Evolutionary conservation across 1,140 invertebrate species (phyloP), one percentile per base, ranked within the genome.

Genomic region (Matsumurasca onukii): DNA sequence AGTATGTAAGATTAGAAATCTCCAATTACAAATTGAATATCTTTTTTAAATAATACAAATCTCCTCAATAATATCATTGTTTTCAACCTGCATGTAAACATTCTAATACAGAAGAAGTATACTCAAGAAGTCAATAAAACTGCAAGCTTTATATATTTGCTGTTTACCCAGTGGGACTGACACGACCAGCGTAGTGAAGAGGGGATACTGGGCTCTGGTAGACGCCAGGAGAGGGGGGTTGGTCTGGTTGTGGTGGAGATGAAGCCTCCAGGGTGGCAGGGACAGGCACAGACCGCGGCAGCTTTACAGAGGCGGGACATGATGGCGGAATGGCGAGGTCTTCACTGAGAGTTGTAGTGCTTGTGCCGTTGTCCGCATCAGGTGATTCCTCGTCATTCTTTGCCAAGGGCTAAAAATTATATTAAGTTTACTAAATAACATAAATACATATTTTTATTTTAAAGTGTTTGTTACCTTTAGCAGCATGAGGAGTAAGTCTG

Each of bases 381-480:
- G 67, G 66, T 29, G 69, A 63, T 22, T 69, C 68, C 22, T 80
- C 73, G 65, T 85, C 82, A 63, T 85, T 85, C 64, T 82, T 82
- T 31, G 80, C 77, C 67, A 83, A 64, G 39, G 79, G 79, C 81
- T 83, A 65, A 31, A 71, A 61, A 59, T 62, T n/a, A n/a, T n/a
- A n/a, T n/a, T n/a, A n/a, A n/a, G n/a, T n/a, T n/a, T n/a, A n/a
- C n/a, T n/a, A n/a, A n/a, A n/a, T n/a, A n/a, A n/a, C n/a, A n/a
- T n/a, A n/a, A n/a, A n/a, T n/a, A n/a, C n/a, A n/a, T n/a, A n/a
- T n/a, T n/a, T n/a, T n/a, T n/a, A n/a, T n/a, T n/a, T n/a, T n/a
- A n/a, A n/a, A n/a, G n/a, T n/a, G n/a, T n/a, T n/a, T n/a, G n/a
- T n/a, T n/a, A n/a, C n/a, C n/a, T n/a, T n/a, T n/a, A n/a, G n/a